Conservation (phyloP, 1,140 invertebrate genomes). For the Aphis gossypii region DNA sequence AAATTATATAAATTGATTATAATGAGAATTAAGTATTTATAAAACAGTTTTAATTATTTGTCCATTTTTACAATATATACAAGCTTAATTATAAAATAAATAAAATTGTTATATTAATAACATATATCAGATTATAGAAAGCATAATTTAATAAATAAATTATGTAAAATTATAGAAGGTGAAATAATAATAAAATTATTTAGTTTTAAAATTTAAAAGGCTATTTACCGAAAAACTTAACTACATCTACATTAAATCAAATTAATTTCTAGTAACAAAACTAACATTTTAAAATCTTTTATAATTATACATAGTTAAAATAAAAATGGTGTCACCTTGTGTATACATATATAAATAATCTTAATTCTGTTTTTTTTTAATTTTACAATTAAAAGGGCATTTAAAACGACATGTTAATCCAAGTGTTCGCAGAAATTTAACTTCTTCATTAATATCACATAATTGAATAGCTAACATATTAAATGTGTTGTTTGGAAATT, state of each 20-base stretch:
- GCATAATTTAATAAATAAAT: too few species aligned
- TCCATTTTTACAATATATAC: background rate
- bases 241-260: background rate
- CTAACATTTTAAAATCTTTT: background rate
- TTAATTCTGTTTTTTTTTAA: background rate
- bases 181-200: background rate
- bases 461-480: slow-evolving; percentile 44
- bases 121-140: too few species aligned
- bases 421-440: slow-evolving; percentile 29
- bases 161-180: background rate
- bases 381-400: background rate
- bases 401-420: slow-evolving; percentile 43
- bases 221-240: background rate
- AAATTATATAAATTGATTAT: background rate
- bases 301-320: background rate
- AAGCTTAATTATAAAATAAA: too few species aligned
- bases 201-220: background rate
- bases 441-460: slow-evolving; percentile 29
- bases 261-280: background rate
- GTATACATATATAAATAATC: background rate
- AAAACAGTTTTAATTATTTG: background rate
- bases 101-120: too few species aligned
- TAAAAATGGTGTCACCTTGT: background rate
- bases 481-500: slow-evolving; percentile 37
- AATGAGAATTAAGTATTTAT: background rate